Conservation (phyloP, 2,888 invertebrate genomes). For the Torymus texanus region DNA sequence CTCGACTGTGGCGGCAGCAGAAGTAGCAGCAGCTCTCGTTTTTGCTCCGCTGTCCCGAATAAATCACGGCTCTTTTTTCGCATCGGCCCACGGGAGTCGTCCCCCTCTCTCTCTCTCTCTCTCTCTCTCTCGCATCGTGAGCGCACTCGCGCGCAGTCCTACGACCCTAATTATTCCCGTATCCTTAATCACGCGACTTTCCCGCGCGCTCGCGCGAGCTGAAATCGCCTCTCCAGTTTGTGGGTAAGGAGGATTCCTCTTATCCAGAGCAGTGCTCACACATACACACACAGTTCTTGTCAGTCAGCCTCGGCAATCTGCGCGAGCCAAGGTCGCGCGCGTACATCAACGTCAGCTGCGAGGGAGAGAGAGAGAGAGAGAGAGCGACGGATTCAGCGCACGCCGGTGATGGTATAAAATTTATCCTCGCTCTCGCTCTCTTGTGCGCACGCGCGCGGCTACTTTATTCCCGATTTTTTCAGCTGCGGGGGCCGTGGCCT, state of each 20-base stretch:
- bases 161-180: constrained; percentile 46
- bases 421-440: constrained; percentile 25
- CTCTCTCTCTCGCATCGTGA: background rate
- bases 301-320: constrained; percentile 38
- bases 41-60: constrained; percentile 39
- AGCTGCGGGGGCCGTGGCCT: constrained; percentile 15
- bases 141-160: background rate
- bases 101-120: background rate
- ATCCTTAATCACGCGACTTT: constrained; percentile 48
- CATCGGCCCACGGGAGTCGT: background rate
- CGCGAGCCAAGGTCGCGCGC: constrained; percentile 39
- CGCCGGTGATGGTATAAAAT: constrained; percentile 41
- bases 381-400: constrained; percentile 21
- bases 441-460: constrained; percentile 13
- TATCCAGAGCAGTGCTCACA: constrained; percentile 24
- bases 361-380: constrained; percentile 10
- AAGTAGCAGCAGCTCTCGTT: constrained; percentile 18
- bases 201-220: background rate
- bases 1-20: background rate
- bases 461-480: constrained; percentile 46
- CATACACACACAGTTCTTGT: constrained; percentile 3
- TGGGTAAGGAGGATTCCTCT: constrained; percentile 45
- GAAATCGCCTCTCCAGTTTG: constrained; percentile 37
- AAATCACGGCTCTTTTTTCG: constrained; percentile 26
- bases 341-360: constrained; percentile 49